Conservation (phyloP, 2,113 vertebrate species). For the Carollia perspicillata region DNA sequence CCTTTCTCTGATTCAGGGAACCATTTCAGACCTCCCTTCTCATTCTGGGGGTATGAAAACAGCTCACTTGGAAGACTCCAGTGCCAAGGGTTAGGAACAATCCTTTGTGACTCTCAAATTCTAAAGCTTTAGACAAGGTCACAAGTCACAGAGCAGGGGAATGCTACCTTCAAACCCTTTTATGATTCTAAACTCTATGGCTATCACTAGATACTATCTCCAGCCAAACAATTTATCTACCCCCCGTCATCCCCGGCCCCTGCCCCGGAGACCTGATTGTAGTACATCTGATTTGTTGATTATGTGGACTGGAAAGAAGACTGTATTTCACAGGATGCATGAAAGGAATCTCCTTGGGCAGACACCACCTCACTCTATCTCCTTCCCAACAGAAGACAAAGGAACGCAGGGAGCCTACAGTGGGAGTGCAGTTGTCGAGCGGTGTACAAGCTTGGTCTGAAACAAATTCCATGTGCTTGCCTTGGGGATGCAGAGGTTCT, state of each 20-base stretch:
- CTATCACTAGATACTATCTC: conserved; percentile 6
- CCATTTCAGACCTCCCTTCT: neutral
- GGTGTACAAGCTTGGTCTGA: conserved; percentile 12
- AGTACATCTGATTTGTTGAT: conserved; percentile 26
- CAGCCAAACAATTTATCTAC: neutral
- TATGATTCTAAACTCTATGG: neutral
- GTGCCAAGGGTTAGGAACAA: neutral
- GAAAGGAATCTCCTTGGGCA: conserved; percentile 40
- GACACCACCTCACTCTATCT: conserved; percentile 32
- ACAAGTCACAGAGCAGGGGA: conserved; percentile 34
- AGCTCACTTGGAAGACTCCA: neutral
- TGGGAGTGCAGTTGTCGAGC: conserved; percentile 75
- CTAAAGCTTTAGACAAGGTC: neutral
- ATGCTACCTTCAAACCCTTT: neutral
- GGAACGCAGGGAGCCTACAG: neutral
- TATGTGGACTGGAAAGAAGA: conserved; percentile 55
- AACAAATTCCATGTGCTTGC: conserved; percentile 23
- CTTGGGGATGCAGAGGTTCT: conserved; percentile 42
- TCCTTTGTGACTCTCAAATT: neutral
- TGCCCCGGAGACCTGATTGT: neutral
- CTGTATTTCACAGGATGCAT: neutral
- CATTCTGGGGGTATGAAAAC: neutral
- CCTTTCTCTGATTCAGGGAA: neutral
- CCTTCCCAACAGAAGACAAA: conserved; percentile 39
- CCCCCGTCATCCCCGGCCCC: neutral